Base-by-base conservation (phyloP, 2,888 invertebrate genomes). In the Horisme vitalbata region DNA sequence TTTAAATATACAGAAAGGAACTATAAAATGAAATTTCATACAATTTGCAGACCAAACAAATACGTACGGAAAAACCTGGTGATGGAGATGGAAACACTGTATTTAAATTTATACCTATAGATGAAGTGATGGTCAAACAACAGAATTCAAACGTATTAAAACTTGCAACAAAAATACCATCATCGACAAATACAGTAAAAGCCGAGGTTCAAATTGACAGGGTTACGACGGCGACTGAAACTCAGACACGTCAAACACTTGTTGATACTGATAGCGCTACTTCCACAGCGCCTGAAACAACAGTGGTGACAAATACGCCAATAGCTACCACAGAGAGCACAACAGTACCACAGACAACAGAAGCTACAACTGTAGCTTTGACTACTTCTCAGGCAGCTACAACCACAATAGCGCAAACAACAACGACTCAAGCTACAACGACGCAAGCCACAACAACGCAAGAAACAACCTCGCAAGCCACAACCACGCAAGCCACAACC, bases 11-110 rank as follows among this genome's bases (percentile, higher is more conserved):
- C 9, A 7, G 24, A 21, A 14, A 30, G 3, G 4, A 51, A 11
- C 15, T 24, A 50, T 67, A 65, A 68, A 45, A 55, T 57, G 4
- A 20, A 39, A 34, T 49, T 51, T 41, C 39, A 63, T n/a, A 69
- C 51, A 61, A 57, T 70, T 90, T 89, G 56, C 87, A 91, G 91
- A 91, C 91, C 48, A 79, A 90, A 75, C 79, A 87, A 83, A 90
- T 91, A 57, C 79, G 89, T 49, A 90, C 90, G 13, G 90, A 90
- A 76, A 89, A 76, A 59, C 89, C 90, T 45, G 71, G 60, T 55
- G 80, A 83, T 57, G 84, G 75, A 57, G 79, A 68, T 52, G 82
- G 77, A 58, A 77, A 68, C 52, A 70, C 85, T 34, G 72, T 88
- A 60, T 88, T 90, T 68, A 90, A 84, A 73, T 89, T 83, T 52